Evolutionary conservation across 2,113 vertebrate genomes (phyloP).

Genomic region (Pachypanchax playfairii): DNA sequence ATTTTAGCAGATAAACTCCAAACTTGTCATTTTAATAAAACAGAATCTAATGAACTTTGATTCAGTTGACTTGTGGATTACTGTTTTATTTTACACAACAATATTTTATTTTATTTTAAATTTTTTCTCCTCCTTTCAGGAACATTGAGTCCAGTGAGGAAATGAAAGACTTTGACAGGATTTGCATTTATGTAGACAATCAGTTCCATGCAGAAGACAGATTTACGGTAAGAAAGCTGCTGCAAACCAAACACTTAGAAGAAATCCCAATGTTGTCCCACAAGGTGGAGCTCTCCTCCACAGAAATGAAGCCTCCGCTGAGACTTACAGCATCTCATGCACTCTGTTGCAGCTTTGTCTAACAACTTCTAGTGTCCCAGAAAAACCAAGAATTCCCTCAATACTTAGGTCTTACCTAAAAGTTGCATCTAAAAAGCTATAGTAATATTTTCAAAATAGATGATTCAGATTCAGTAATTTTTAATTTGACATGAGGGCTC

Average conservation of each 20-base stretch:
- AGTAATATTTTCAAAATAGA: neutral
- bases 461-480: neutral
- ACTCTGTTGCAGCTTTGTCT: neutral
- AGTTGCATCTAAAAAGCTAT: no score
- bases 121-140: conserved; percentile 57
- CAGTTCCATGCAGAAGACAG: conserved; percentile 73
- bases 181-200: conserved; percentile 79
- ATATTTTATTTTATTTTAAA: neutral
- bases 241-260: neutral
- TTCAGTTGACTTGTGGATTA: no score
- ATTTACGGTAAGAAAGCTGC: conserved; percentile 80
- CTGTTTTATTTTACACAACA: no score
- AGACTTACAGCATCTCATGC: fast-evolving
- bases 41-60: no score
- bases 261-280: conserved; percentile 47
- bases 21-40: no score
- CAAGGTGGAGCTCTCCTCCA: conserved; percentile 69
- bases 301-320: neutral
- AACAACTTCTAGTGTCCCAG: neutral
- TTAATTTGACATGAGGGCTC: neutral
- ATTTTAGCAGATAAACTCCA: neutral
- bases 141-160: conserved; percentile 75
- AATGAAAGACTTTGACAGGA: conserved; percentile 79
- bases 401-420: no score
- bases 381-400: neutral